Percentiles rank a stretch among this genome's conserved stretches.
Conservation (phyloP, 2,888 invertebrate genomes). For the Drosophila nr. perissopoda region DNA sequence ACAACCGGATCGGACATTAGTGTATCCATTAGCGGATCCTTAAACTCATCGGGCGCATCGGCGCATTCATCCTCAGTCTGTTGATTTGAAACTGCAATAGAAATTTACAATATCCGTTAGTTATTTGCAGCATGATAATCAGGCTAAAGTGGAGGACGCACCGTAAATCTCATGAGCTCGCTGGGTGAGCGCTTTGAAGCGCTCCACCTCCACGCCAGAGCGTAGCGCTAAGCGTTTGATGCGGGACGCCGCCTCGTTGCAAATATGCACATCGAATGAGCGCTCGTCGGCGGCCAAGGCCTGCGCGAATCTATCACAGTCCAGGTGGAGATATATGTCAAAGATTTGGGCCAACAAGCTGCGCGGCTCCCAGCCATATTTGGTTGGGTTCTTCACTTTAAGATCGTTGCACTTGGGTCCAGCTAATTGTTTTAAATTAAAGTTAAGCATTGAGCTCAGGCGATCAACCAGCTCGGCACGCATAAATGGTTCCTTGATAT, state of each 20-base stretch:
- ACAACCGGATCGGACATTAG: conserved; percentile 98
- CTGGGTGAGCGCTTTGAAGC: conserved; percentile 91
- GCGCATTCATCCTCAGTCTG: conserved; percentile 96
- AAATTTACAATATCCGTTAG: background rate
- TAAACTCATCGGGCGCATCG: conserved; percentile 98
- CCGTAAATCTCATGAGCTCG: conserved; percentile 91
- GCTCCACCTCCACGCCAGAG: conserved; percentile 92
- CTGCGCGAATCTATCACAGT: conserved; percentile 95
- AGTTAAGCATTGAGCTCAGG: conserved; percentile 99
- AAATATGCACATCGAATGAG: conserved; percentile 96
- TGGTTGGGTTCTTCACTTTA: conserved; percentile 96
- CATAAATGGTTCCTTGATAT: conserved; percentile 97
- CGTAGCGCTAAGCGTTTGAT: conserved; percentile 93
- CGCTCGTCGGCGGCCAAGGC: conserved; percentile 98
- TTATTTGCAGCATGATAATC: background rate
- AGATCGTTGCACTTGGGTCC: conserved; percentile 97
- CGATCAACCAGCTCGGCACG: conserved; percentile 96
- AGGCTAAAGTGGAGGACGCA: conserved; percentile 60
- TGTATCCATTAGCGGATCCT: conserved; percentile 98
- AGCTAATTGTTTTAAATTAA: conserved; percentile 97
- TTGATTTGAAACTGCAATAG: conserved; percentile 89
- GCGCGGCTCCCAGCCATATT: conserved; percentile 99
- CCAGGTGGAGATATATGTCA: conserved; percentile 98
- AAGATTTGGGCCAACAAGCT: conserved; percentile 95
- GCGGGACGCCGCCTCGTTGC: conserved; percentile 94